A percentile compares a stretch with the other conserved stretches of the same genome.
Evolutionary conservation across 2,797 vertebrate genomes (phyloP).

Genomic region (Enteromius paludinosus): DNA sequence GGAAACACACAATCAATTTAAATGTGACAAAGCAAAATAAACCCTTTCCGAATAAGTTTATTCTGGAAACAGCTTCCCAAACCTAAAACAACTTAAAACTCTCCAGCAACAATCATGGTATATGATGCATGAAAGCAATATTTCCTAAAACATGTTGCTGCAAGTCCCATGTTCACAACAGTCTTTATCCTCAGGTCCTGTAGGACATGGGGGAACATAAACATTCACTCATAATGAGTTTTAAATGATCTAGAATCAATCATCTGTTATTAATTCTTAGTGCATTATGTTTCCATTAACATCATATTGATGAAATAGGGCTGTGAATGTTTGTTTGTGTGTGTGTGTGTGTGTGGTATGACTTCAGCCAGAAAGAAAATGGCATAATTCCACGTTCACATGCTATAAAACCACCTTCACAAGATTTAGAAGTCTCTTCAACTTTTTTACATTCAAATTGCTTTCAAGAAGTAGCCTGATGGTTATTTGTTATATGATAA

Average conservation of each 20-base stretch:
- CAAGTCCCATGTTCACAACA: neutral
- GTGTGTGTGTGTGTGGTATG: neutral
- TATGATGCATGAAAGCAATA: neutral
- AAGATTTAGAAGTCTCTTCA: neutral
- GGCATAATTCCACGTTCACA: neutral
- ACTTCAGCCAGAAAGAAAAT: neutral
- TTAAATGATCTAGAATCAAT: neutral
- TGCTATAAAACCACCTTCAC: neutral
- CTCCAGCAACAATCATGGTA: neutral
- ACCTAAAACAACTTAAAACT: neutral
- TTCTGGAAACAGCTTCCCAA: neutral
- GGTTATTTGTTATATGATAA: neutral
- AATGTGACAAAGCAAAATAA: conserved; percentile 7
- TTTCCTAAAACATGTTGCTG: neutral
- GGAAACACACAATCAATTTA: neutral
- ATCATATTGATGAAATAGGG: neutral
- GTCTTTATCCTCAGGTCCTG: neutral
- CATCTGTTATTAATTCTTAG: neutral
- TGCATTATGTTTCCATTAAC: neutral
- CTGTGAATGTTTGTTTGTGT: neutral
- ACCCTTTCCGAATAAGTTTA: neutral
- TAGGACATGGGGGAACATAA: neutral
- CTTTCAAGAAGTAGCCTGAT: neutral
- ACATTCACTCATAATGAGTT: neutral
- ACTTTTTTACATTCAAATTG: neutral